phyloP scores from a whole-genome alignment of 2,113 vertebrate species.

The Accipiter cooperii region DNA sequence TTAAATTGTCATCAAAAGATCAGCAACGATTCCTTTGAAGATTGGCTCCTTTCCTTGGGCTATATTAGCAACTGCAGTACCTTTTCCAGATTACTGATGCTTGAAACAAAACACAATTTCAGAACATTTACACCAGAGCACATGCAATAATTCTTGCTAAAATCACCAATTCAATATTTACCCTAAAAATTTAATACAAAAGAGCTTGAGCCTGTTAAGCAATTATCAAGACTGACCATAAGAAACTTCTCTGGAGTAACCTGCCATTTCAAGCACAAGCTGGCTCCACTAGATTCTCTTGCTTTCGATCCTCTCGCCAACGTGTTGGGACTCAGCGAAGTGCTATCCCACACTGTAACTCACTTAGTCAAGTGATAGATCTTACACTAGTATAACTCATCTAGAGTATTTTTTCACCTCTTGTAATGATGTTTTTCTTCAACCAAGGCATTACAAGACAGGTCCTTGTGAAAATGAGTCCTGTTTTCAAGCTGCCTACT shows the following conservation, averaged over 20 bases:
- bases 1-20: not conserved
- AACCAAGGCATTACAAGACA: not conserved
- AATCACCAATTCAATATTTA: not conserved
- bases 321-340: fast-evolving
- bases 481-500: not conserved
- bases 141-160: not conserved
- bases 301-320: not conserved
- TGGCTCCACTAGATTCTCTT: not conserved
- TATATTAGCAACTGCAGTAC: not conserved
- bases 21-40: not conserved
- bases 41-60: not conserved
- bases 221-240: not conserved
- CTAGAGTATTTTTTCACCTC: not conserved
- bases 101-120: not conserved
- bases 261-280: not conserved
- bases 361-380: not conserved
- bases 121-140: not conserved
- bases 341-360: not conserved
- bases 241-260: not conserved
- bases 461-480: not conserved
- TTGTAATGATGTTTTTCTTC: not conserved
- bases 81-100: not conserved
- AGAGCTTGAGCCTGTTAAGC: not conserved
- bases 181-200: not conserved
- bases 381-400: not conserved